Percentiles rank a stretch among this genome's conserved stretches.
Evolutionary conservation across 2,888 invertebrate genomes (phyloP).

Genomic region (Perizoma affinitatum): DNA sequence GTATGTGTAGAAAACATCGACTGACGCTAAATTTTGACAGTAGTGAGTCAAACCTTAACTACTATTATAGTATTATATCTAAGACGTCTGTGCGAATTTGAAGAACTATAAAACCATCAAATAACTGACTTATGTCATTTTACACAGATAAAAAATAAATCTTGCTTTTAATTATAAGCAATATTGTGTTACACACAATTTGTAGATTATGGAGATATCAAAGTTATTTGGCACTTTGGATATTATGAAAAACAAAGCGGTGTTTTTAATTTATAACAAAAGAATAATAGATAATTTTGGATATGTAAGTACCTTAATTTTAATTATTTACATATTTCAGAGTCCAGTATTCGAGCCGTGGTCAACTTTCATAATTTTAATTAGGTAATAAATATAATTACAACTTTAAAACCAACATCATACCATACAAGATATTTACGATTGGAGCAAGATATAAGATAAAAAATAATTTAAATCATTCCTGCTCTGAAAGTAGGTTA

Average conservation of each 20-base stretch:
- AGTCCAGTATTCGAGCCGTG: conserved; percentile 37
- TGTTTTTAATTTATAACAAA: conserved; percentile 7
- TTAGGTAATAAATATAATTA: conserved; percentile 5
- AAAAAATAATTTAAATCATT: conserved; percentile 5
- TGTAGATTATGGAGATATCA: background rate
- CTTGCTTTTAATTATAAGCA: too few species aligned
- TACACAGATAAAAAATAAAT: too few species aligned
- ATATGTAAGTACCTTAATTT: background rate
- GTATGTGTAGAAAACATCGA: too few species aligned
- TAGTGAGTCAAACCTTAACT: too few species aligned
- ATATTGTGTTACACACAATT: too few species aligned
- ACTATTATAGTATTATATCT: too few species aligned
- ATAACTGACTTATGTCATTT: too few species aligned
- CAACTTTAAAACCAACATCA: conserved; percentile 2
- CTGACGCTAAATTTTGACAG: too few species aligned
- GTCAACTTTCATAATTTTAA: conserved; percentile 25
- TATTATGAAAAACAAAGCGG: background rate
- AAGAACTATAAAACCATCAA: too few species aligned
- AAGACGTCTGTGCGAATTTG: too few species aligned
- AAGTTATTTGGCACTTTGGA: conserved; percentile 16
- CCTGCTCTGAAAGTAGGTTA: background rate
- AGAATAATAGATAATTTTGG: background rate
- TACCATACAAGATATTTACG: conserved; percentile 7
- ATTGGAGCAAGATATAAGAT: conserved; percentile 24
- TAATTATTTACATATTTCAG: conserved; percentile 40